Percentiles rank a stretch among this genome's conserved stretches.
phyloP scores from a whole-genome alignment of 2,113 vertebrate species.

The Strigops habroptila region DNA sequence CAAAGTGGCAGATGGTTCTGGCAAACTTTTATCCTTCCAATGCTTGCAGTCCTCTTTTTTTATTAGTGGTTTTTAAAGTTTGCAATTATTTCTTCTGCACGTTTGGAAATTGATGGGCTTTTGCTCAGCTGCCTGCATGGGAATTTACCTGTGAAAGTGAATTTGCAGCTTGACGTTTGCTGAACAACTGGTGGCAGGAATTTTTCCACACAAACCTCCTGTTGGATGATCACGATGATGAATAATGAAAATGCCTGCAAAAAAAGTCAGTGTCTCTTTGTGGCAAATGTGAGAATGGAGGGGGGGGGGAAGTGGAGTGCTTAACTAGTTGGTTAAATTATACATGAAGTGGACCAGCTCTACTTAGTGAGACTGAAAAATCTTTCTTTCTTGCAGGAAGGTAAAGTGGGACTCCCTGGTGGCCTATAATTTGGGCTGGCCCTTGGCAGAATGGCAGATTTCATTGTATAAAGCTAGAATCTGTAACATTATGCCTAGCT shows the following conservation, averaged over 20 bases:
- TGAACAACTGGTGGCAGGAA: not conserved
- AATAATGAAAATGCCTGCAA: not conserved
- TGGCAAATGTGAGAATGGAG: not conserved
- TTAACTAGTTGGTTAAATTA: constrained; percentile 19
- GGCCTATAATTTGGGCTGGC: not conserved
- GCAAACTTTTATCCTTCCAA: not conserved
- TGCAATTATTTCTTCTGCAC: not conserved
- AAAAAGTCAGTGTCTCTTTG: not conserved
- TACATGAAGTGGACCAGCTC: not conserved
- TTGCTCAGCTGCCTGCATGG: not conserved
- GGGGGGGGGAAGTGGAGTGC: not conserved
- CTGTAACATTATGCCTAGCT: not conserved
- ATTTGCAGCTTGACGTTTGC: not conserved
- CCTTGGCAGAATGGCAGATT: not conserved
- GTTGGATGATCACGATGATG: not conserved
- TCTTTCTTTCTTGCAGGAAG: not conserved
- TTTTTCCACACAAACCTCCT: not conserved
- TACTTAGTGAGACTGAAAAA: not conserved
- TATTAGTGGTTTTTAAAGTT: not conserved
- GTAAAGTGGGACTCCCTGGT: not conserved
- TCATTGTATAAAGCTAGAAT: not conserved
- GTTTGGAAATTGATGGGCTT: not conserved
- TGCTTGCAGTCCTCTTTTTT: not conserved
- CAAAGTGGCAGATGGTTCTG: not conserved
- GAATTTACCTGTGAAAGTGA: constrained; percentile 1